Evolutionary conservation across 2,113 vertebrate species (phyloP), one percentile per base, ranked within the genome.

Genomic region (Romanogobio albipinnatus): DNA sequence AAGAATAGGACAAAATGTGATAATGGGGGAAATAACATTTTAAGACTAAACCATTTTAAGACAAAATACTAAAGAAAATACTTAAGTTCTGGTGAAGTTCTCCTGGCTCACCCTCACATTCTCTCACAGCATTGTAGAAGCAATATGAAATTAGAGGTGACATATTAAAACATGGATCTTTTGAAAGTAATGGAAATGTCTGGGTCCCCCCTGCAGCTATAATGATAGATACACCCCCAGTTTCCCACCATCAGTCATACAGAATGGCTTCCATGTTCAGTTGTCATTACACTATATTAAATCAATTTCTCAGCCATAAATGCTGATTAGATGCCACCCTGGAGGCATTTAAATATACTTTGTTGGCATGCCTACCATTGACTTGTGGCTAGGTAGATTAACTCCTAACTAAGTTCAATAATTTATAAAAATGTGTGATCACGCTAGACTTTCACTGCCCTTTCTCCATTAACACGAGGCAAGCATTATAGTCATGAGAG

Each of bases 371-470:
- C 64, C 73, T 81, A 68, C 53, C 73, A 76, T 47, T 76, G 82
- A 80, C 53, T 76, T 66, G 33, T 87, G 70, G 17, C 71, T 84
- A 59, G 19, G 45, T 47, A 47, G 45, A 47, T 0, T 83, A 81
- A 64, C 47, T 36, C 6, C 13, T 6, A 13, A n/a, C n/a, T n/a
- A 64, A 84, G 77, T 62, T 82, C 49, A 82, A 78, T 73, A 78
- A 82, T 82, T 87, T 87, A 85, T 85, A n/a, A 87, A 82, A 76
- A 53, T 58, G 22, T 26, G 53, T 77, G 86, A 87, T 87, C 82
- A 84, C 33, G 58, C 70, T 71, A 75, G 29, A 36, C 49, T 43
- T 74, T 64, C 82, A 47, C 47, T 10, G 51, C 45, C 58, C 53
- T n/a, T 56, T 70, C 33, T 39, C 33, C 33, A 70, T 53, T 5